These are phyloP conservation scores for Polypedilum vanderplanki DNA, from an alignment of 1,140 invertebrate species.

Conservation along the genomic window DNA sequence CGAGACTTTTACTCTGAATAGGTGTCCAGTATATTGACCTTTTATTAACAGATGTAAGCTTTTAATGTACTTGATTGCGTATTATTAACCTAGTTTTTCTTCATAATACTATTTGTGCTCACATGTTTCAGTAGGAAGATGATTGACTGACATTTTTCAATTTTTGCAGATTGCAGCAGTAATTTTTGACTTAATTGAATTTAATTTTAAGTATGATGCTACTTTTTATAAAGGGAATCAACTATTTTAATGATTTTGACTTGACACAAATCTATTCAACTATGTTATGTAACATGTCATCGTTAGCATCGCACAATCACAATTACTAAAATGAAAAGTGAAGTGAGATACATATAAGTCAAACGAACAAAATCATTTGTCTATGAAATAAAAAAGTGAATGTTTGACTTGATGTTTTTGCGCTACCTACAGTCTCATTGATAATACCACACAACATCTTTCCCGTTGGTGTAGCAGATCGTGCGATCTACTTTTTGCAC, in stretches of 20 bases:
- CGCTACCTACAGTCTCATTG: not conserved
- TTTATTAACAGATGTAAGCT: too few relatives aligned
- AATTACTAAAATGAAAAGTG: not conserved
- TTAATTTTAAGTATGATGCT: too few relatives aligned
- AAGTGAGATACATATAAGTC: not conserved
- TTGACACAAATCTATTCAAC: not conserved
- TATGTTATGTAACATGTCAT: constrained; percentile 13
- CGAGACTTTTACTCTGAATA: too few relatives aligned
- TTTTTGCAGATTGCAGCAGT: not conserved
- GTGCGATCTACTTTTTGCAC: constrained; percentile 9
- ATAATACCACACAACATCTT: not conserved
- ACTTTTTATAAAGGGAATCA: not conserved
- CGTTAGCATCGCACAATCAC: not conserved
- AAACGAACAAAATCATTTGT: not conserved
- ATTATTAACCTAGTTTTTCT: too few relatives aligned
- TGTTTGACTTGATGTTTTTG: not conserved
- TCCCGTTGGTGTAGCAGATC: not conserved
- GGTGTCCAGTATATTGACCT: too few relatives aligned
- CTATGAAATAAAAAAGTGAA: not conserved
- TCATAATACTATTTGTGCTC: too few relatives aligned
- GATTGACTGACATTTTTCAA: constrained; percentile 1
- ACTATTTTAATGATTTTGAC: not conserved
- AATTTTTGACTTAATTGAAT: not conserved
- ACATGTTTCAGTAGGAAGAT: not conserved
- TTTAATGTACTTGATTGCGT: too few relatives aligned